phyloP scores from a whole-genome alignment of 2,797 vertebrate genomes.

The Florisuga fusca region DNA sequence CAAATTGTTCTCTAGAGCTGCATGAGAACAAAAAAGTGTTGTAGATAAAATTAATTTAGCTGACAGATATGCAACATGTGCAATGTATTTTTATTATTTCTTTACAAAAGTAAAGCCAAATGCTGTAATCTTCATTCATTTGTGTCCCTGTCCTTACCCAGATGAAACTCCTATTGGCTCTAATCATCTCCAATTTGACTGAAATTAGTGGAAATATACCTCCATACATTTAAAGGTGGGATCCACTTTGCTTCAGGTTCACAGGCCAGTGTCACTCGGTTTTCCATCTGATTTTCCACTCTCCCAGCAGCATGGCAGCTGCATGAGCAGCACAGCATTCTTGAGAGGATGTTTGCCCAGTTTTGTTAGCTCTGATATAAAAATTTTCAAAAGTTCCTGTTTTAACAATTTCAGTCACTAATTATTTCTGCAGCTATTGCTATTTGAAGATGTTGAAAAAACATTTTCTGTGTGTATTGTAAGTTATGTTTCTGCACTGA shows the following conservation, averaged over 20 bases:
- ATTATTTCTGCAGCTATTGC: not conserved
- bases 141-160: not conserved
- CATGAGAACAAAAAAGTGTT: slow-evolving; percentile 27
- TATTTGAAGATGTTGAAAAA: not conserved
- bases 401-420: not conserved
- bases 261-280: not conserved
- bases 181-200: not conserved
- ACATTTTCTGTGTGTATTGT: not conserved
- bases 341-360: fast-evolving
- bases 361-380: not conserved
- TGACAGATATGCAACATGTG: slow-evolving; percentile 45
- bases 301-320: not conserved
- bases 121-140: slow-evolving; percentile 37
- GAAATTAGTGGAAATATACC: not conserved
- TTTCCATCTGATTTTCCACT: not conserved
- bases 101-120: slow-evolving; percentile 43
- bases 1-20: slow-evolving; percentile 55
- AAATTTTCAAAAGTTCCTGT: not conserved
- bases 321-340: not conserved
- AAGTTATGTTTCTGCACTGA: not conserved
- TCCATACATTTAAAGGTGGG: not conserved
- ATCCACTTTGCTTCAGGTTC: not conserved
- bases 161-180: not conserved
- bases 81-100: slow-evolving; percentile 58
- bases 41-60: slow-evolving; percentile 60